Evolutionary conservation across 2,888 invertebrate species (phyloP).

Genomic region (Cylloceria caligata): DNA sequence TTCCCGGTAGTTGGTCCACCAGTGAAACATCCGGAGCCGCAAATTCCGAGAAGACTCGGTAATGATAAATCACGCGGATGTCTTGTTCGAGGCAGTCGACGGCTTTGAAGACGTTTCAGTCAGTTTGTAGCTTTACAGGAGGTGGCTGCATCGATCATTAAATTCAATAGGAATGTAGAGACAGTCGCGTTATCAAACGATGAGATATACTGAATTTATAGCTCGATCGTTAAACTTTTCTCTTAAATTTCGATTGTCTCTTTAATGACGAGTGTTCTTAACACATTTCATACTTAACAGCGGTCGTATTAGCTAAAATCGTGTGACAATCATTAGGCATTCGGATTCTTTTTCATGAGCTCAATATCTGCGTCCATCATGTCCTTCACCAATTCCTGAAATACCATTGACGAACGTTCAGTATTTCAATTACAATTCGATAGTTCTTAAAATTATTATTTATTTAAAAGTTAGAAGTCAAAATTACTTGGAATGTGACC

Average conservation of each 20-base stretch:
- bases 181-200: background rate
- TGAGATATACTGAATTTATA: background rate
- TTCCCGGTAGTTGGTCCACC: constrained; percentile 58
- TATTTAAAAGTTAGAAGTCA: background rate
- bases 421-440: constrained; percentile 3
- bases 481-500: constrained; percentile 88
- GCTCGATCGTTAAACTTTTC: background rate
- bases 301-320: background rate
- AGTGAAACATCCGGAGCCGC: constrained; percentile 56
- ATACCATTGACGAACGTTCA: constrained; percentile 31
- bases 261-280: background rate
- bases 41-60: constrained; percentile 58
- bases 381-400: constrained; percentile 93
- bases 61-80: constrained; percentile 68
- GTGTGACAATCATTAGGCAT: constrained; percentile 88
- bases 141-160: background rate
- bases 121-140: background rate
- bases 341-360: constrained; percentile 96
- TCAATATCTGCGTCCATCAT: constrained; percentile 97
- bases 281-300: background rate
- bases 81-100: background rate
- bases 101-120: constrained; percentile 13
- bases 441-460: background rate
- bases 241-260: background rate
- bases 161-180: constrained; percentile 26